Base-by-base conservation (phyloP, 2,888 invertebrate species). In the Tolmerus cingulatus region DNA sequence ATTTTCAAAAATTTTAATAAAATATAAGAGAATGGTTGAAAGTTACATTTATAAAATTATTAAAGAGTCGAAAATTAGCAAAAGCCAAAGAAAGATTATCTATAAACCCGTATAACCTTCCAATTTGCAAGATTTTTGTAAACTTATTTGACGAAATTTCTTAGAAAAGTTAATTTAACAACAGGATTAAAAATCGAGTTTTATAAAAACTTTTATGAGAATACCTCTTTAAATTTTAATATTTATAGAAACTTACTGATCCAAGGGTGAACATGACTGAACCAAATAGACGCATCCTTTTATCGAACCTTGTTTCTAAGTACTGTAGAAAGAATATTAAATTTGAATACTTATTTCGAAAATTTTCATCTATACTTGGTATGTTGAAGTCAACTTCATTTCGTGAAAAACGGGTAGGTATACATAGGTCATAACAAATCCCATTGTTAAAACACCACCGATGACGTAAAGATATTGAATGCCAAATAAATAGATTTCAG, bases 401-500 rank as follows among this genome's bases (percentile, higher is more conserved):
- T 95, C 95, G 89, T 96, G 95, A 89, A 96, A 95, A 0, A 96
- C 95, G 0, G 96, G 96, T 84, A 96, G 91, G 91, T 95, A 96
- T 27, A 96, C 93, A 85, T 92, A 93, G 9, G 94, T 94, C 91
- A 95, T 94, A 57, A 95, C 92, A 16, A 95, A 88, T 2, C 94
- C 95, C 94, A 95, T 95, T 5, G 94, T 88, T 4, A 95, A 86
- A 14, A 95, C 92, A 23, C 95, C 95, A 9, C 94, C 92, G 23
- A 94, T 92, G 8, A 95, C 93, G 90, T 94, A 96, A 57, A 95
- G 91, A 90, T 96, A 97, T 87, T 96, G 95, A 14, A 95, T 95
- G 0, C 97, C 97, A 90, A 96, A 96, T 14, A 96, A 93, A 90
- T 97, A 96, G 30, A 96, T 93, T 91, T 97, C 96, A 0, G 96